These are phyloP conservation scores for human (Homo sapiens) DNA, from an alignment of 2,113 vertebrate species.

Conservation along the genomic window GRCh38 chr6:63276001-63276500, in stretches of 20 bases:
- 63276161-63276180: neutral
- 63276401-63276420: constrained; percentile 67
- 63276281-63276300: constrained; percentile 40
- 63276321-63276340: constrained; percentile 54
- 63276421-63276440: constrained; percentile 72
- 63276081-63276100: neutral
- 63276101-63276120: neutral
- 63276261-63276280: constrained; percentile 54
- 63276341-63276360: constrained; percentile 66
- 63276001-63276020: neutral
- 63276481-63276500: constrained; percentile 76
- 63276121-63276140: neutral
- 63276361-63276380: constrained; percentile 63
- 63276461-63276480: constrained; percentile 78
- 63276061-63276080: no score
- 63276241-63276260: constrained; percentile 13
- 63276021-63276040: neutral
- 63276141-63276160: neutral
- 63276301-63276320: constrained; percentile 43
- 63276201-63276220: neutral
- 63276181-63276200: neutral
- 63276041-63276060: neutral
- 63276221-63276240: neutral
- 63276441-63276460: constrained; percentile 70
- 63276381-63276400: constrained; percentile 57